These are phyloP conservation scores for Petaurus breviceps DNA, from an alignment of 2,113 vertebrate species.

Conservation along the genomic window DNA sequence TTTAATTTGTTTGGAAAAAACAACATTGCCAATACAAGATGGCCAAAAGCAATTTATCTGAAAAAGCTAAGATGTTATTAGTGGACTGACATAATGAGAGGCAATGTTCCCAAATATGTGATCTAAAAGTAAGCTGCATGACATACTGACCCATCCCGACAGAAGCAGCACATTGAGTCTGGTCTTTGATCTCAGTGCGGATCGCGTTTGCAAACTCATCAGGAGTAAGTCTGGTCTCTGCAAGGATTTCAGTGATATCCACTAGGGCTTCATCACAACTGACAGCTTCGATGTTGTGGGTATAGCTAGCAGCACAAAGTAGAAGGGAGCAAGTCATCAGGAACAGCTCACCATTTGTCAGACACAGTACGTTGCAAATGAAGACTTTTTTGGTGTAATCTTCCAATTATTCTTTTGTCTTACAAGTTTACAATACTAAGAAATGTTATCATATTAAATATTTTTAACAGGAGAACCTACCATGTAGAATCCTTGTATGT, in stretches of 20 bases:
- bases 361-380: constrained; percentile 68
- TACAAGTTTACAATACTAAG: background rate
- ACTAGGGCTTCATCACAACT: constrained; percentile 98
- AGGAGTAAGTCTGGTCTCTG: constrained; percentile 89
- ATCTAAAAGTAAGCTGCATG: background rate
- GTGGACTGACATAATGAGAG: background rate
- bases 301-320: constrained; percentile 90
- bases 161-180: constrained; percentile 94
- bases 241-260: constrained; percentile 91
- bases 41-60: background rate
- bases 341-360: constrained; percentile 67
- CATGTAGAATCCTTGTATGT: background rate
- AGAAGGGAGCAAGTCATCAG: constrained; percentile 78
- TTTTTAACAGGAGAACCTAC: background rate
- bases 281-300: constrained; percentile 96
- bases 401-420: background rate
- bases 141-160: constrained; percentile 93
- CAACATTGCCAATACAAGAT: background rate
- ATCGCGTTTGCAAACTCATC: constrained; percentile 92
- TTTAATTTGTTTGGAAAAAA: background rate
- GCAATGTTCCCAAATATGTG: background rate
- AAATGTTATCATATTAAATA: constrained; percentile 11
- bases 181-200: constrained; percentile 92
- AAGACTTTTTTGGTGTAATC: constrained; percentile 55
- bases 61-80: background rate